Evolutionary conservation across 2,113 vertebrate genomes (phyloP), one percentile per base, ranked within the genome.

Genomic region (Crocuta crocuta): DNA sequence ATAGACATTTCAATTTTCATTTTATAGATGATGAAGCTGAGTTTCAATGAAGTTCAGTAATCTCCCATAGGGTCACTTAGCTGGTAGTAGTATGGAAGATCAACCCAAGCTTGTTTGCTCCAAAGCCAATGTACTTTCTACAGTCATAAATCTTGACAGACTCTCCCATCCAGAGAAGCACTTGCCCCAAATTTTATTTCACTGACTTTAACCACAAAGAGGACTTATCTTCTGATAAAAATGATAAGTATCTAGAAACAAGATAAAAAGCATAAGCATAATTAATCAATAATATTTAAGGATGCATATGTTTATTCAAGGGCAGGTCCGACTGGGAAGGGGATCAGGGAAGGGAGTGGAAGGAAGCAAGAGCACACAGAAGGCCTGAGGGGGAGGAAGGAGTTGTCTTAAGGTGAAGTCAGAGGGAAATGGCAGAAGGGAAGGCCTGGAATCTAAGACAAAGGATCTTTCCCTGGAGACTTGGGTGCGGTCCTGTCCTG

Each of bases 401-500:
- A 31, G 71, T n/a, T 21, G 74, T 73, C 55, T 81, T 45, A 71
- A 71, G 58, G 78, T 93, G 80, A 96, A 35, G 80, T 81, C 73
- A 68, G 74, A 89, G 53, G 93, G 78, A 85, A 96, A 84, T 6
- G 68, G 76, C 61, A 85, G 7, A 80, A 88, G 78, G 50, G 84
- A 88, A 96, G 26, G 80, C 39, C 66, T 94, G 76, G 76, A 33
- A 73, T 81, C 39, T 33, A 68, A 97, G 16, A 97, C 95, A 97
- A 93, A 93, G 28, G 71, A 16, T 21, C 39, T 78, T 63, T 84
- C 88, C 87, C 78, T 65, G 68, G 55, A 95, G 96, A 48, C 53
- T 3, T n/a, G 58, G 87, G 90, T 95, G 80, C 70, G 31, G 66
- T 68, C 4, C 0, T 70, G 33, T 90, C 61, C 63, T 88, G 7